Evolutionary conservation across 1,140 invertebrate genomes (phyloP).

Genomic region (Drosophila mauritiana): DNA sequence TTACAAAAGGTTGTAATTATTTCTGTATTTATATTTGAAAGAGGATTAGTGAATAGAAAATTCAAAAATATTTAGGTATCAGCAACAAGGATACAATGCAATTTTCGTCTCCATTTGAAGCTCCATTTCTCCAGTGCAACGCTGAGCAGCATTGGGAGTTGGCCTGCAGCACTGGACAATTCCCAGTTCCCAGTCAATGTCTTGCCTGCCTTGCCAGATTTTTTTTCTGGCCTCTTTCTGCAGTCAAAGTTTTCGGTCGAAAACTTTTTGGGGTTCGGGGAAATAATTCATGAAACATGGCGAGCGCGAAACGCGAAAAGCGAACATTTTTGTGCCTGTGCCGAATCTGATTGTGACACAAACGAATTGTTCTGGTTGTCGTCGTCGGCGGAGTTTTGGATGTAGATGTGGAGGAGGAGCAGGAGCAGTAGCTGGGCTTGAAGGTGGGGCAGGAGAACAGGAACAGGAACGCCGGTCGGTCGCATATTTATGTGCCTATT

Average conservation of each 20-base stretch:
- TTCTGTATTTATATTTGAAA: no score
- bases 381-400: conserved; percentile 49
- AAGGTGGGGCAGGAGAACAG: conserved; percentile 7
- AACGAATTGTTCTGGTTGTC: conserved; percentile 81
- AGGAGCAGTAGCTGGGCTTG: neutral
- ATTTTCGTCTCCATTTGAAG: neutral
- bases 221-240: conserved; percentile 40
- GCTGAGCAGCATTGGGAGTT: conserved; percentile 30
- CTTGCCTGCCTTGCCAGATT: conserved; percentile 38
- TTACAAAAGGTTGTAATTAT: no score
- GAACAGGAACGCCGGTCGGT: conserved; percentile 30
- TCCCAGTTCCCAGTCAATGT: conserved; percentile 57
- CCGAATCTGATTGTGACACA: conserved; percentile 83
- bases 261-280: conserved; percentile 66
- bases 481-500: conserved; percentile 80
- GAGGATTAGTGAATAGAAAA: no score
- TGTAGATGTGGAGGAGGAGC: conserved; percentile 1
- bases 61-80: neutral
- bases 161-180: conserved; percentile 34
- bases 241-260: conserved; percentile 72
- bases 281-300: conserved; percentile 83
- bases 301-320: conserved; percentile 73
- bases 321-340: conserved; percentile 78
- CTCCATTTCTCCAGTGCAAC: conserved; percentile 9
- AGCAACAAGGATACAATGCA: neutral